These are phyloP conservation scores for Florisuga fusca DNA, from an alignment of 2,797 vertebrate genomes.

Conservation along the genomic window DNA sequence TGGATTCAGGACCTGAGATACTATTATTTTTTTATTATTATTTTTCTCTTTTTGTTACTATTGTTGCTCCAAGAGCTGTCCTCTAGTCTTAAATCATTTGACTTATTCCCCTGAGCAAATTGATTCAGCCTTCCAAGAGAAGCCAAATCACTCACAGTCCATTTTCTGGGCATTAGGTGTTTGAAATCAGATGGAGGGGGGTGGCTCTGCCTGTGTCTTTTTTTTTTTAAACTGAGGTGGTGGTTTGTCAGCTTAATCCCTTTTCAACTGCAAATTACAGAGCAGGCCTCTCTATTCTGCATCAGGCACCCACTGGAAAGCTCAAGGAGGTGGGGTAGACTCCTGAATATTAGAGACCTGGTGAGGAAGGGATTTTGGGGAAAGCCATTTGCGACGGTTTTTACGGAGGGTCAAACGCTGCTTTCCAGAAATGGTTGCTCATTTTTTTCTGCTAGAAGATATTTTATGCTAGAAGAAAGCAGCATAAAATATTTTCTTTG, in stretches of 20 bases:
- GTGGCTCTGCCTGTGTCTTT: accelerated
- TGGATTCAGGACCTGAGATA: not conserved
- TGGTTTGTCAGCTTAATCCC: not conserved
- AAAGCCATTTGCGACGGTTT: accelerated
- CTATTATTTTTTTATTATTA: not conserved
- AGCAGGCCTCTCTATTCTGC: not conserved
- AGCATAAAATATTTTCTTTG: not conserved
- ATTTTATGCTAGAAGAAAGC: not conserved
- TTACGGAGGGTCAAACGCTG: not conserved
- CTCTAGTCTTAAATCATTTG: not conserved
- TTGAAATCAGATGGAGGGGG: not conserved
- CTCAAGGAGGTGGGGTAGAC: not conserved
- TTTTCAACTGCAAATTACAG: not conserved
- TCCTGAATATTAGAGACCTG: not conserved
- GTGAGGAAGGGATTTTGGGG: not conserved
- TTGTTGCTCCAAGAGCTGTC: not conserved
- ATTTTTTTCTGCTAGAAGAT: too few relatives aligned
- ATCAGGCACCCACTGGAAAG: not conserved
- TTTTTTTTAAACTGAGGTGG: not conserved
- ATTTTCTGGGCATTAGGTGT: not conserved
- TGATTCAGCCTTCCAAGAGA: not conserved
- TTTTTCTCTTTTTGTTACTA: not conserved
- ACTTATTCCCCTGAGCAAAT: not conserved
- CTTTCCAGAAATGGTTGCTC: not conserved
- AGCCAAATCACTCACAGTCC: not conserved